Evolutionary conservation across 2,113 vertebrate genomes (phyloP), one percentile per base, ranked within the genome.

Genomic region (Oncorhynchus tshawytscha): DNA sequence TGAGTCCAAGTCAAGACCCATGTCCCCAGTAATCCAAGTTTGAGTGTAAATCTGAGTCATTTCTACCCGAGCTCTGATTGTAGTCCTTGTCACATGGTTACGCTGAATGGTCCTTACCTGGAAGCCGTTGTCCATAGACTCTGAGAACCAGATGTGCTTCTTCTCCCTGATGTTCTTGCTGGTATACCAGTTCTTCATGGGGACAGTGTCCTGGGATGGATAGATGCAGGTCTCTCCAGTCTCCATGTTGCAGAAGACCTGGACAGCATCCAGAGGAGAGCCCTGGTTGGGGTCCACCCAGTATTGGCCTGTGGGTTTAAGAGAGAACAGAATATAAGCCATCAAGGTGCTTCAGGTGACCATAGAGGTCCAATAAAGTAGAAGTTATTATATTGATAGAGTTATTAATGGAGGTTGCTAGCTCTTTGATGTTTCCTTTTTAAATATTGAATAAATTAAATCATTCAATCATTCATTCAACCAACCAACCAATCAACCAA

Each of bases 251-350:
- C 98, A 99, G 94, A 94, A 96, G 83, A 99, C 98, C 87, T 97
- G 95, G 94, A 99, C 95, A 93, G 96, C 96, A 0, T 99, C 98
- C 87, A 98, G 93, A 93, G 89, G 73, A 90, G 97, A 97, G 81
- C 98, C 98, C 94, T 99, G 96, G 94, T 99, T 99, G 94, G 98
- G 98, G 78, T 99, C 98, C 48, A 99, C 96, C 95, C 95, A 99
- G 93, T 98, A 99, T 70, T 93, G 91, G 7, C 96, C 98, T 98
- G 91, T 0, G 0, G 75, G 29, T 11, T 11, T 24, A 15, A 18
- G 45, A 75, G 31, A 77, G 60, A 57, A 25, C 3, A 60, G 64
- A 15, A 25, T 49, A 27, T 4, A 9, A 20, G 1, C 8, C 18
- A 16, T 3, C 39, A 45, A 12, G 39, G 39, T 45, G 2, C 9